Base-by-base conservation (phyloP, 1,140 invertebrate genomes). In the Triops longicaudatus region DNA sequence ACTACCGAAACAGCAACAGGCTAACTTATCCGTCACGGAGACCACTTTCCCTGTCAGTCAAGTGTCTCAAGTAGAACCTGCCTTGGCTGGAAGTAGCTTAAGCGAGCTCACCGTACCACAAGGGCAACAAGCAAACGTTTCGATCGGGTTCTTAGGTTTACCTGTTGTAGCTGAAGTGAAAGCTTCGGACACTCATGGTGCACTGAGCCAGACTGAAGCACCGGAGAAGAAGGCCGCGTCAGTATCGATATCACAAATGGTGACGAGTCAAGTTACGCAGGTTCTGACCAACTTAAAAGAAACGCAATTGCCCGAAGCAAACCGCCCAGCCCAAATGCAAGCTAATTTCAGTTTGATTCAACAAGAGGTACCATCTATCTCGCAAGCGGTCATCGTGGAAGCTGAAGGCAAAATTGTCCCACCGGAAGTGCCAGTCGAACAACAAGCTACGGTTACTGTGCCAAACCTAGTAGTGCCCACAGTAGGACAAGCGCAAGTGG, bases 101-200 rank as follows among this genome's bases (percentile, higher is more conserved):
- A 14, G 4, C 26, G 41, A 75, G 4, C 12, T 43, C 44, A n/a
- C 17, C 17, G 28, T 41, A 1, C 41, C 41, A 4, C 0, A 75
- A 26, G 41, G 14, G 17, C 74, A 75, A 26, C 37, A 75, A 42
- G 74, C 74, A 42, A 75, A 75, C 26, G 27, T 75, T 42, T 26
- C 26, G 0, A 12, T 75, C 12, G 44, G 27, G 6, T 22, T 28
- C 17, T 75, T 75, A 43, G 41, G 12, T 27, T 41, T 42, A 42
- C 74, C 74, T 3, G n/a, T 43, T 11, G 50, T 63, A 22, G 50
- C 50, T 17, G 50, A 63, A 63, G 50, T 63, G 22, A 63, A 63
- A 63, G 17, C 50, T 6, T 12, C 50, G 6, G 50, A 63, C 22
- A 63, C 50, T 22, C 50, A n/a, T 17, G 50, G 50, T 22, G 17